Percentiles rank a stretch among this genome's conserved stretches.
phyloP scores from a whole-genome alignment of 2,113 vertebrate genomes.

The Sardina pilchardus region DNA sequence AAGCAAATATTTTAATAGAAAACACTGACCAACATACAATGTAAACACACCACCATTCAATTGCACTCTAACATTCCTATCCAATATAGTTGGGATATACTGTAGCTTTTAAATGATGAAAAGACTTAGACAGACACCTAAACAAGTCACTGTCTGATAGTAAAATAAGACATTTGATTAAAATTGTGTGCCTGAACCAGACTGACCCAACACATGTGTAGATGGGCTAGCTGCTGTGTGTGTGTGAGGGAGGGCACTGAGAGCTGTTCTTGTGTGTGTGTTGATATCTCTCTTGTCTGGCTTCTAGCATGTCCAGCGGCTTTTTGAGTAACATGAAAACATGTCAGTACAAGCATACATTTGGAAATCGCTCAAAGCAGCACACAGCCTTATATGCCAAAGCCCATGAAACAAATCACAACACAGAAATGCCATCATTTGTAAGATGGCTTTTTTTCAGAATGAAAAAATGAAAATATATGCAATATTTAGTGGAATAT shows the following conservation, averaged over 20 bases:
- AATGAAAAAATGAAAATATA: neutral
- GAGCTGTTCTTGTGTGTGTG: neutral
- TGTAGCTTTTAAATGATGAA: neutral
- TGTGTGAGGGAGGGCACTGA: neutral
- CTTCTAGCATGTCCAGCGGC: neutral
- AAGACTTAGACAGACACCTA: neutral
- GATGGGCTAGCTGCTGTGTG: neutral
- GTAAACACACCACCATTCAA: neutral
- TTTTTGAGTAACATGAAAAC: too few species aligned
- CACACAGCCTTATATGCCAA: too few species aligned
- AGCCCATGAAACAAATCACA: neutral
- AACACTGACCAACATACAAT: neutral
- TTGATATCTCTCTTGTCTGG: neutral
- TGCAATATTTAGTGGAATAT: neutral
- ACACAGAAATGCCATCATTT: neutral
- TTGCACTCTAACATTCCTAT: neutral
- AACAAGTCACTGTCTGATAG: neutral
- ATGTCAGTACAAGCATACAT: too few species aligned
- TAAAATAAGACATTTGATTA: neutral
- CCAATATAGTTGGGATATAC: neutral
- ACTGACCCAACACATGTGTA: neutral
- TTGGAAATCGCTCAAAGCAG: too few species aligned
- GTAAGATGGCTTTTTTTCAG: neutral
- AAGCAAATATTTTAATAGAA: constrained; percentile 10
- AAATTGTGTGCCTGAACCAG: neutral